Evolutionary conservation across 2,888 invertebrate species (phyloP), one percentile per base, ranked within the genome.

Genomic region (Coenonympha glycerion): DNA sequence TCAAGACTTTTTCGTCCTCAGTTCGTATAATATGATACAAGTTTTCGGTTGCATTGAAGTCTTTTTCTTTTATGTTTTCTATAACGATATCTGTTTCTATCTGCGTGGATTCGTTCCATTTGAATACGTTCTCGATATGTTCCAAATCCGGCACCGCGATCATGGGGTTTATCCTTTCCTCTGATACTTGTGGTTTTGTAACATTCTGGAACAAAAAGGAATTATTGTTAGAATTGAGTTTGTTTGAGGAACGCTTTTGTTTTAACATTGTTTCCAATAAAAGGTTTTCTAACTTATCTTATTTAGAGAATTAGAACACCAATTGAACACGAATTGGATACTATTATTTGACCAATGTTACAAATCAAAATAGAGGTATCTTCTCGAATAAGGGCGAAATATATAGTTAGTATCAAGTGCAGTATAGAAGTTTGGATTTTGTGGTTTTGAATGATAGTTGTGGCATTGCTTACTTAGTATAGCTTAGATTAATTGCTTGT

Each of bases 91-190:
- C 75, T 57, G 74, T 64, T 60, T 69, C 68, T 42, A 61, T 57
- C 9, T 67, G 66, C 41, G 60, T 58, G 21, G 78, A 70, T 18
- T 53, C 63, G 66, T 83, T 85, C 86, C 86, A 87, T 87, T 62
- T 71, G 73, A 67, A 41, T n/a, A 63, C 58, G 26, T 63, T 58
- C 46, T 69, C 68, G 39, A 64, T 57, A 21, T 62, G 36, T 52
- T 73, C 73, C 48, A 70, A 57, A 24, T 79, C 77, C 22, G 74
- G 63, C 47, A 62, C 40, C 28, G 80, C 74, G 58, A 80, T 78
- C 85, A 85, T 85, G 69, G 58, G 66, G 67, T 64, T n/a, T 76
- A 81, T 60, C 58, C 52, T 55, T 21, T 26, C 37, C 46, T 34
- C 40, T 55, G 33, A 19, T 37, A 45, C 36, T 4, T 13, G 2